Evolutionary conservation across 2,113 vertebrate genomes (phyloP).

Genomic region (Otis tarda): DNA sequence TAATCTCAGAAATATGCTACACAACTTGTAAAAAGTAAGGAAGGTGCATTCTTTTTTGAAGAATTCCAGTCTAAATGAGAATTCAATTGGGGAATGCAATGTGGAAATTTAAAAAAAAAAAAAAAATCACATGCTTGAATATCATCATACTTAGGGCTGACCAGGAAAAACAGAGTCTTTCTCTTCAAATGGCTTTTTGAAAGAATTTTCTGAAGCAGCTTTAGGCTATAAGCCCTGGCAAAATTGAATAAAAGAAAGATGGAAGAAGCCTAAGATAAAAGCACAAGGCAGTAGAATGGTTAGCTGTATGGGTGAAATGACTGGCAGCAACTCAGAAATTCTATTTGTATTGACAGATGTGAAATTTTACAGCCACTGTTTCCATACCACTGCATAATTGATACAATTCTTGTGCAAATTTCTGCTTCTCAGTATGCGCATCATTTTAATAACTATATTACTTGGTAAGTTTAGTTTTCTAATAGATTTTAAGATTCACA

Average conservation of each 20-base stretch:
- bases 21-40: not conserved
- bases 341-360: not conserved
- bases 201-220: not conserved
- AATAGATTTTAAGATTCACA: not conserved
- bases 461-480: slow-evolving; percentile 19
- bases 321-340: not conserved
- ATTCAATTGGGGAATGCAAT: not conserved
- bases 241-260: not conserved
- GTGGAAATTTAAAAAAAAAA: no score
- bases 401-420: not conserved
- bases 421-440: not conserved
- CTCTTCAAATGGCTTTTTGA: not conserved
- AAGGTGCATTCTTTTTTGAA: not conserved
- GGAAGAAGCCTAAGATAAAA: not conserved
- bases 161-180: not conserved
- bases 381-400: not conserved
- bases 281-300: not conserved
- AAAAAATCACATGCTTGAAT: not conserved
- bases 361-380: not conserved
- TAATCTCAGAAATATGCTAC: not conserved
- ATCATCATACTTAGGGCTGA: not conserved
- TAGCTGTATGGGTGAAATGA: not conserved
- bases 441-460: not conserved
- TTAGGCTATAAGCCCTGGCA: not conserved
- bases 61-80: not conserved